phyloP scores from a whole-genome alignment of 2,888 invertebrate species.

The Aporophyla lueneburgensis region DNA sequence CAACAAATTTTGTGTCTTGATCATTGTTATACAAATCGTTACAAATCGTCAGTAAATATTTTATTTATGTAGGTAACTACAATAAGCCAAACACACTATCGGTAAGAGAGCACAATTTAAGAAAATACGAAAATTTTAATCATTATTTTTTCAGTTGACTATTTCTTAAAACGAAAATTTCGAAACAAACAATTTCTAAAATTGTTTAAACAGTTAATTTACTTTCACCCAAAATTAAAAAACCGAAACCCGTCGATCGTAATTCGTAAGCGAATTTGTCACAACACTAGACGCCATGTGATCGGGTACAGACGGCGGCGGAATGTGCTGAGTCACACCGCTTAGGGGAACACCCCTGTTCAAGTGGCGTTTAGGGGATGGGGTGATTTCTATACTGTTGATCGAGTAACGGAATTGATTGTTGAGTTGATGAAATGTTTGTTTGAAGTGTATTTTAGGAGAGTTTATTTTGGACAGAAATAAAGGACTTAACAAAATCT shows the following conservation, averaged over 20 bases:
- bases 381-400: constrained; percentile 51
- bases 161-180: too few relatives aligned
- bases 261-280: constrained; percentile 62
- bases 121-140: too few relatives aligned
- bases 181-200: too few relatives aligned
- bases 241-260: constrained; percentile 13
- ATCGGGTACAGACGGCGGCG: constrained; percentile 72
- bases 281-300: constrained; percentile 52
- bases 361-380: constrained; percentile 49
- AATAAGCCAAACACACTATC: too few relatives aligned
- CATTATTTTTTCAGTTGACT: too few relatives aligned
- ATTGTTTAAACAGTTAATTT: neutral
- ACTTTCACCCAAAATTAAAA: constrained; percentile 10
- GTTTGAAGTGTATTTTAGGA: constrained; percentile 20
- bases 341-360: constrained; percentile 66
- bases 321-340: constrained; percentile 80
- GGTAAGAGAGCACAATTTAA: too few relatives aligned
- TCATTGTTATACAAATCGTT: too few relatives aligned
- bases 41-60: too few relatives aligned
- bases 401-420: constrained; percentile 55
- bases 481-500: neutral
- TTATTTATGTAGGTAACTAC: too few relatives aligned
- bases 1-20: too few relatives aligned
- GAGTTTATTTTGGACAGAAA: neutral
- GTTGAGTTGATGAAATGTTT: constrained; percentile 50